These are phyloP conservation scores for Trichogramma pretiosum DNA, from an alignment of 1,140 invertebrate species.

Conservation along the genomic window DNA sequence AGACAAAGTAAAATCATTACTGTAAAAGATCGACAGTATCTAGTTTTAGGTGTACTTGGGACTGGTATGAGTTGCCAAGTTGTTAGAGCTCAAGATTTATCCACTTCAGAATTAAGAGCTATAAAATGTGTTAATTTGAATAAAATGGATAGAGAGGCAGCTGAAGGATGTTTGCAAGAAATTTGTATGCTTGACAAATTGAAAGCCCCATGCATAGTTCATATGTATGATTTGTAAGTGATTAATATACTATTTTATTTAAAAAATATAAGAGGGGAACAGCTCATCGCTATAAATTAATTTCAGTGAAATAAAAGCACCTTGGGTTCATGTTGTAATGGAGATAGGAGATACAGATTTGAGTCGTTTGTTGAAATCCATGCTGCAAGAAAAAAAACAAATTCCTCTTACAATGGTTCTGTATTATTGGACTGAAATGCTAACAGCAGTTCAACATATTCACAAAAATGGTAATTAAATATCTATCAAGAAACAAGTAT, in stretches of 20 bases:
- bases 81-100: conserved; percentile 39
- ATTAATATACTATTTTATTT: conserved; percentile 9
- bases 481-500: neutral
- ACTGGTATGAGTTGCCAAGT: conserved; percentile 56
- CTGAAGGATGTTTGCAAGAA: conserved; percentile 83
- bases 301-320: conserved; percentile 51
- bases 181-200: conserved; percentile 75
- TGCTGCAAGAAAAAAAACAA: conserved; percentile 48
- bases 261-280: too few species aligned
- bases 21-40: conserved; percentile 35
- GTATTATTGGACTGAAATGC: conserved; percentile 91
- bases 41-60: conserved; percentile 42
- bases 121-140: conserved; percentile 49
- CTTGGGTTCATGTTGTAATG: conserved; percentile 77
- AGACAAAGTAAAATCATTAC: conserved; percentile 17
- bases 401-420: conserved; percentile 65
- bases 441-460: conserved; percentile 82
- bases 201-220: conserved; percentile 77
- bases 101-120: conserved; percentile 47
- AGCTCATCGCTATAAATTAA: too few species aligned
- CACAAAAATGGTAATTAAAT: conserved; percentile 67
- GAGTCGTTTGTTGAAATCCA: conserved; percentile 61
- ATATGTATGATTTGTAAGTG: conserved; percentile 81
- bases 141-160: conserved; percentile 56
- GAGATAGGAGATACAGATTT: conserved; percentile 90